Conservation (phyloP, 2,888 invertebrate species). For the Heteropelma amictum region DNA sequence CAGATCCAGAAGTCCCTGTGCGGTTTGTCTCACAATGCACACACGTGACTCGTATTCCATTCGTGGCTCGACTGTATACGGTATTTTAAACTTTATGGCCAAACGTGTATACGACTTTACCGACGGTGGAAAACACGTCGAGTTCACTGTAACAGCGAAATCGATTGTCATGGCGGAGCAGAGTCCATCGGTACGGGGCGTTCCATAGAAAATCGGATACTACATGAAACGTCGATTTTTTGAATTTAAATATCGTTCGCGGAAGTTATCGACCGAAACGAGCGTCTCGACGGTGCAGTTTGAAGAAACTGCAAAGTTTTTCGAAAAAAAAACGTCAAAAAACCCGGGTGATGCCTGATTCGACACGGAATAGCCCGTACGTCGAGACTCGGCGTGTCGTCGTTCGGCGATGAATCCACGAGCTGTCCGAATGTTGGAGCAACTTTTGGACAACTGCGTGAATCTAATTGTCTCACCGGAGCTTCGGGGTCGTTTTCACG, state of each 20-base stretch:
- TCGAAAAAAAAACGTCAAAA: no score
- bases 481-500: conserved; percentile 33
- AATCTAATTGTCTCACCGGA: conserved; percentile 69
- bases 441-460: conserved; percentile 69
- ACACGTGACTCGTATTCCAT: conserved; percentile 24
- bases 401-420: conserved; percentile 42
- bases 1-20: conserved; percentile 48
- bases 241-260: no score
- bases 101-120: background rate
- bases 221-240: no score
- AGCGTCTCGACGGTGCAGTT: no score
- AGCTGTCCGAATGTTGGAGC: conserved; percentile 63
- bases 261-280: no score
- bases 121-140: no score
- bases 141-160: conserved; percentile 13
- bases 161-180: conserved; percentile 35
- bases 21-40: conserved; percentile 46
- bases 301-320: no score
- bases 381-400: conserved; percentile 21
- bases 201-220: no score
- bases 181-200: conserved; percentile 18
- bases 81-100: conserved; percentile 6
- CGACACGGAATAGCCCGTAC: no score
- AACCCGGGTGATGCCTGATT: no score
- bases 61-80: conserved; percentile 11